A percentile compares a stretch with the other conserved stretches of the same genome.
Conservation (phyloP, 1,140 invertebrate genomes). For the Neomicropteryx cornuta region DNA sequence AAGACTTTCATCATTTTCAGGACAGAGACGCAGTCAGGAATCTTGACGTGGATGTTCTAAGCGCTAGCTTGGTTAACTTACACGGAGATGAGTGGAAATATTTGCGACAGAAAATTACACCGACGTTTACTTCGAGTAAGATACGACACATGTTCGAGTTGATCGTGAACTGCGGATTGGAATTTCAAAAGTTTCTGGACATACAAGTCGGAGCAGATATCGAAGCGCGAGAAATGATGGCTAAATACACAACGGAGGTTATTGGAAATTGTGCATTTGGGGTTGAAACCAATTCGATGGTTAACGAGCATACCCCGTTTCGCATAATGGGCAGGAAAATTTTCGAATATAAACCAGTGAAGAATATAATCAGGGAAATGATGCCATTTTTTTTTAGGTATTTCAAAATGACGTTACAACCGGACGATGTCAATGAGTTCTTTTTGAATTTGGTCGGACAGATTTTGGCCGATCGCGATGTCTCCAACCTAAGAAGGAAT, state of each 20-base stretch:
- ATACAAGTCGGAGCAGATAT: conserved; percentile 19
- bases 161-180: too few species aligned
- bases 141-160: too few species aligned
- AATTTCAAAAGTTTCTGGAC: too few species aligned
- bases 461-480: conserved; percentile 9
- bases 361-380: conserved; percentile 2
- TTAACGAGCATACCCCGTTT: conserved; percentile 6
- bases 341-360: conserved; percentile 9
- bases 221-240: conserved; percentile 16
- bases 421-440: conserved; percentile 12
- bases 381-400: conserved; percentile 5
- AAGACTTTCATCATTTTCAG: conserved; percentile 40
- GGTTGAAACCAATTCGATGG: conserved; percentile 12
- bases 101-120: conserved; percentile 31
- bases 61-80: too few species aligned
- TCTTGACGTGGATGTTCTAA: too few species aligned
- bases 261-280: conserved; percentile 19
- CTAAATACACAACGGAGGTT: conserved; percentile 19
- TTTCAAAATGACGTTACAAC: conserved; percentile 9
- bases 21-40: conserved; percentile 17
- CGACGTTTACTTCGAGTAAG: too few species aligned
- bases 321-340: conserved; percentile 10
- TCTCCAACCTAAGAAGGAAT: conserved; percentile 17
- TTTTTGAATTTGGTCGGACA: conserved; percentile 10
- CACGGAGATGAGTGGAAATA: conserved; percentile 31